Conservation (phyloP, 2,888 invertebrate genomes). For the Hyalella azteca region DNA sequence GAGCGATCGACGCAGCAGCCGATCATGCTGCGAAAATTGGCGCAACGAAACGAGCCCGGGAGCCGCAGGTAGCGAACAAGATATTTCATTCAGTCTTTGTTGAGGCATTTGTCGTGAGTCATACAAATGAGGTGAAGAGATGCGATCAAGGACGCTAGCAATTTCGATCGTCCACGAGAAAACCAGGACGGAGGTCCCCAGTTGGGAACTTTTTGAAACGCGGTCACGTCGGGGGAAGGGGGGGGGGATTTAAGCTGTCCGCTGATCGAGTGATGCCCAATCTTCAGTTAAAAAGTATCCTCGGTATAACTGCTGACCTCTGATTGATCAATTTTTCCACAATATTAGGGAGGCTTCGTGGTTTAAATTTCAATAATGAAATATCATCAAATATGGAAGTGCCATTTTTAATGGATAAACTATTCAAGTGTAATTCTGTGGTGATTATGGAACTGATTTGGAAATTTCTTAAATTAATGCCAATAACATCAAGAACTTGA, state of each 20-base stretch:
- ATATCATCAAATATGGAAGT: too few relatives aligned
- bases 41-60: neutral
- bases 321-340: neutral
- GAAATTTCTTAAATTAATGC: too few relatives aligned
- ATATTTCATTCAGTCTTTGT: neutral
- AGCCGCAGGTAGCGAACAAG: conserved; percentile 5
- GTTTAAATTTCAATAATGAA: too few relatives aligned
- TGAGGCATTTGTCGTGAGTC: conserved; percentile 2
- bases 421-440: too few relatives aligned
- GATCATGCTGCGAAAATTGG: conserved; percentile 9
- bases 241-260: neutral
- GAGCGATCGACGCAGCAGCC: too few relatives aligned
- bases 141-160: neutral
- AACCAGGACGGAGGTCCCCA: neutral
- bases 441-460: too few relatives aligned
- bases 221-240: conserved; percentile 3
- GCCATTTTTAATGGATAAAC: too few relatives aligned
- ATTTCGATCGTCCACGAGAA: neutral
- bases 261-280: neutral
- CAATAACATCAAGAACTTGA: too few relatives aligned
- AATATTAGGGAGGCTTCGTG: neutral
- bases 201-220: neutral
- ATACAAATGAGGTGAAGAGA: neutral
- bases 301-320: too few relatives aligned
- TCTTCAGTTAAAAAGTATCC: neutral